Conservation (phyloP, 2,888 invertebrate genomes). For the Yponomeuta plumbellus region DNA sequence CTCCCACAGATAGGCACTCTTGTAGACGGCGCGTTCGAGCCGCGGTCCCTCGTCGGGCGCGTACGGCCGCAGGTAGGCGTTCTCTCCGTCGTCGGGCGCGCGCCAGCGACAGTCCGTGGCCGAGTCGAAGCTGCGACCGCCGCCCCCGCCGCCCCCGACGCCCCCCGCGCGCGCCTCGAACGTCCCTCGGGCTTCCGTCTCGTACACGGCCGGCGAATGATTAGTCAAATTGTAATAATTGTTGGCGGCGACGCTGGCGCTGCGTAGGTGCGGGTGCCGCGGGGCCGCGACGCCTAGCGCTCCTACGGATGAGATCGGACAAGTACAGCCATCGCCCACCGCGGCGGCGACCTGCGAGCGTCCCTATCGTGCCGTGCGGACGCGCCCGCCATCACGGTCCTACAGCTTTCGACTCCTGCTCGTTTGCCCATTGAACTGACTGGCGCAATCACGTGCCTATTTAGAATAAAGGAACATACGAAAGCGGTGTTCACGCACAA, state of each 20-base stretch:
- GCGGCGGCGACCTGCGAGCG: conserved; percentile 31
- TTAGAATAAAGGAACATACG: conserved; percentile 21
- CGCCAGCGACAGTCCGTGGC: conserved; percentile 69
- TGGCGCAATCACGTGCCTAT: conserved; percentile 14
- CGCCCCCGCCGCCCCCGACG: conserved; percentile 36
- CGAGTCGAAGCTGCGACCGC: conserved; percentile 69
- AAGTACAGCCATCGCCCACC: conserved; percentile 25
- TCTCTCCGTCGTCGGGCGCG: conserved; percentile 69
- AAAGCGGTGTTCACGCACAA: conserved; percentile 75
- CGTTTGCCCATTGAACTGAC: background rate
- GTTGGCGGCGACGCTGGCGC: conserved; percentile 69
- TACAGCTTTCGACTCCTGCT: background rate
- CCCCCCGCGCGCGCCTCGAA: conserved; percentile 48
- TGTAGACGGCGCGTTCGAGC: conserved; percentile 66
- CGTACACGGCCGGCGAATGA: conserved; percentile 66
- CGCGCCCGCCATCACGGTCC: conserved; percentile 40
- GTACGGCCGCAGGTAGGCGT: conserved; percentile 64
- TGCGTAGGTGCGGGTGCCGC: conserved; percentile 66
- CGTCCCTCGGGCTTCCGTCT: conserved; percentile 52
- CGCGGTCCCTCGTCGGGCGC: conserved; percentile 66
- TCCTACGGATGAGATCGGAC: conserved; percentile 69
- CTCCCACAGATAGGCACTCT: conserved; percentile 77
- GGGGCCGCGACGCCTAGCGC: conserved; percentile 71
- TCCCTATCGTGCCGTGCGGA: conserved; percentile 43
- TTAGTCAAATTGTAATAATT: conserved; percentile 77